Percentiles rank a stretch among this genome's conserved stretches.
Evolutionary conservation across 1,140 invertebrate genomes (phyloP).

Genomic region (Pantala flavescens): DNA sequence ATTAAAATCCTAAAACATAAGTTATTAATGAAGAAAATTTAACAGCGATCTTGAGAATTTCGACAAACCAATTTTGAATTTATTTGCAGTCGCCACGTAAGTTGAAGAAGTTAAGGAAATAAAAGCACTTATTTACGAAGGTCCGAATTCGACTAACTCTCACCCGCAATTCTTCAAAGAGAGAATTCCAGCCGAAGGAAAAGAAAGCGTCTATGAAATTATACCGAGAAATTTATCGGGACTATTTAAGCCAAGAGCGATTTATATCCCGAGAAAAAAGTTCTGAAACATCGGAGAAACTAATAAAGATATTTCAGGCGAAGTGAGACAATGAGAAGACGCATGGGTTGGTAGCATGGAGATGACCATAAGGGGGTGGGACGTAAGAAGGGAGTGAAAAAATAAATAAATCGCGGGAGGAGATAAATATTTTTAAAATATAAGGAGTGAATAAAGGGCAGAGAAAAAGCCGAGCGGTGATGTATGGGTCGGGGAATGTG

Average conservation of each 20-base stretch:
- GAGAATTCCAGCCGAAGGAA: background rate
- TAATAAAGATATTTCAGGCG: conserved; percentile 3
- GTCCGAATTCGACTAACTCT: no score
- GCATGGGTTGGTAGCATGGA: background rate
- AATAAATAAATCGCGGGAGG: conserved; percentile 5
- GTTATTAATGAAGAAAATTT: no score
- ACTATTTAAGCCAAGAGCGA: conserved; percentile 6
- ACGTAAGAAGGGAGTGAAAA: background rate
- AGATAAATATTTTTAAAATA: conserved; percentile 11
- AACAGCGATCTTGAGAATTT: no score
- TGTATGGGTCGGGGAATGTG: background rate
- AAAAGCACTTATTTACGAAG: no score
- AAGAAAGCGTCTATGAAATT: conserved; percentile 3
- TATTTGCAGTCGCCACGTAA: no score
- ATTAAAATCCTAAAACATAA: no score
- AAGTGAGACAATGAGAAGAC: background rate
- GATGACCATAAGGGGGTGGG: background rate
- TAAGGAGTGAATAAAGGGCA: background rate
- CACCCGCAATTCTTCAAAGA: background rate
- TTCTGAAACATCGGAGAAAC: conserved; percentile 1
- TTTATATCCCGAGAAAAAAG: background rate
- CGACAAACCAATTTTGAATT: no score
- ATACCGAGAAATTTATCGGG: background rate
- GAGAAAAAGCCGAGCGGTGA: background rate
- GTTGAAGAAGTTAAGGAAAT: no score